Conservation (phyloP, 2,797 vertebrate species). For the Cynopterus sphinx region DNA sequence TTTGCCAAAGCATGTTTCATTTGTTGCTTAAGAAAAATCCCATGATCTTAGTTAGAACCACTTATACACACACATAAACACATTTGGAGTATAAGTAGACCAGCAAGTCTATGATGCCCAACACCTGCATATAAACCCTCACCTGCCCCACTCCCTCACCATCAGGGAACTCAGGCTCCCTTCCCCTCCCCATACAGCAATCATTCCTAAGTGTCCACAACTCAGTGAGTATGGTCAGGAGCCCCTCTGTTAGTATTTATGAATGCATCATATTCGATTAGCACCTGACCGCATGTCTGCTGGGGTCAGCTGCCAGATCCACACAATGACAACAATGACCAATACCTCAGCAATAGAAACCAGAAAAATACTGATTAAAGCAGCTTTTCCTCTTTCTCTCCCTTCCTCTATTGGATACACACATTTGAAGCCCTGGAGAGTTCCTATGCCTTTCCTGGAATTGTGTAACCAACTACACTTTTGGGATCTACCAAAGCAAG, state of each 20-base stretch:
- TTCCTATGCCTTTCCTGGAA: constrained; percentile 72
- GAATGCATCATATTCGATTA: background rate
- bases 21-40: background rate
- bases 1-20: background rate
- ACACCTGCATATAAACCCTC: background rate
- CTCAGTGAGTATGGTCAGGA: background rate
- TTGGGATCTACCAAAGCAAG: constrained; percentile 70
- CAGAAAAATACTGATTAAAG: constrained; percentile 61
- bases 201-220: no score
- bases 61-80: background rate
- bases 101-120: background rate
- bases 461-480: constrained; percentile 75
- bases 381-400: background rate
- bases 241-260: background rate
- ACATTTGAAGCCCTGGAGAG: constrained; percentile 61
- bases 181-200: background rate
- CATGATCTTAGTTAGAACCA: background rate
- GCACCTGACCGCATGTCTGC: background rate
- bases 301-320: constrained; percentile 32
- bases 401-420: background rate
- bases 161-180: background rate
- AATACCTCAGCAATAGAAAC: constrained; percentile 66
- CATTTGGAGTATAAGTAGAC: background rate
- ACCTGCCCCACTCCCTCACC: background rate
- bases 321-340: constrained; percentile 43